Base-by-base conservation (phyloP, 2,113 vertebrate genomes). In the Motacilla alba region DNA sequence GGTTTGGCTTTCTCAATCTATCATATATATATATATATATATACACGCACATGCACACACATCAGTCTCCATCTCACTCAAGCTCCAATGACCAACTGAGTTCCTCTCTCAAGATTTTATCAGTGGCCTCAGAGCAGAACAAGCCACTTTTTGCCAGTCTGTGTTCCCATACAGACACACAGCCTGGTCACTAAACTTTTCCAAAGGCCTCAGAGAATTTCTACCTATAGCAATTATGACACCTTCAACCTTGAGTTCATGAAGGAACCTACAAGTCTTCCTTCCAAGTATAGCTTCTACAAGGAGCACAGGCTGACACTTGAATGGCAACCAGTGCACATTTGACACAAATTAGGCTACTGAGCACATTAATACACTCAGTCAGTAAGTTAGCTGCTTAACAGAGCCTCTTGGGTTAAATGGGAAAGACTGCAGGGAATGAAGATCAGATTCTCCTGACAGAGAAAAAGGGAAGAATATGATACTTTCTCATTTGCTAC, bases 1-100 rank as follows among this genome's bases (percentile, higher is more conserved):
- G 78, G 81, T 87, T 94, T 96, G 78, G 52, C 44, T 91, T 90
- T 89, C 67, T 91, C 46, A 47, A 17, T 52, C 30, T 90, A 37
- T 39, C 13, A 21, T 53, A 55, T 31, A 31, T 31, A 17, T 16
- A 46, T 46, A 46, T 46, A 50, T 26, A 26, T 14, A 16, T 15
- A 23, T 15, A 21, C 22, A 15, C 3, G 28, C 1, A 17, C 1
- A 21, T 1, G 14, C 3, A 37, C 7, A 37, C 10, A 21, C 4
- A 22, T 44, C 26, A 39, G 6, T 70, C 43, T 90, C 30, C 53
- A 69, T 81, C 41, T 35, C 13, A 33, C 24, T 70, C 39, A 79
- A 87, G 27, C 30, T 83, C 52, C 60, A 55, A 15, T 35, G 33
- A 22, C 37, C 7, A 23, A 62, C 41, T 69, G 27, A 64, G 20